Evolutionary conservation across 2,888 invertebrate genomes (phyloP).

Genomic region (Malthinus flaveolus): DNA sequence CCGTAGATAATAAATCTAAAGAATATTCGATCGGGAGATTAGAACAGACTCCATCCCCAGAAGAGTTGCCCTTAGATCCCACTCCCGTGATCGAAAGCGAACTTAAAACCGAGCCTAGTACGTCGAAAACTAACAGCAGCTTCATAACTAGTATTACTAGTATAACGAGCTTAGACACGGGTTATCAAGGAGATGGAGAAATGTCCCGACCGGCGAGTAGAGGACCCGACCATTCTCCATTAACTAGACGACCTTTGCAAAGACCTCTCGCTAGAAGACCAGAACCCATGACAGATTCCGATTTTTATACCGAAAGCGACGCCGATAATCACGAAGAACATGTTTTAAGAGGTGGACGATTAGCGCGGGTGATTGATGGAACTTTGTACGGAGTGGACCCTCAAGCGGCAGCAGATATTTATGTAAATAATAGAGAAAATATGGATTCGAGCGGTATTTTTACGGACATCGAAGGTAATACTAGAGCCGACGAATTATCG

Average conservation of each 20-base stretch:
- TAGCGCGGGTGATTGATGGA: slow-evolving; percentile 86
- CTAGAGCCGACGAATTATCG: slow-evolving; percentile 52
- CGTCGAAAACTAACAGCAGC: slow-evolving; percentile 71
- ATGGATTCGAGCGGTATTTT: slow-evolving; percentile 92
- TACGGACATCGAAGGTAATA: slow-evolving; percentile 82
- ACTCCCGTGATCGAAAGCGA: slow-evolving; percentile 65
- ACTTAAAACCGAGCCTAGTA: slow-evolving; percentile 43
- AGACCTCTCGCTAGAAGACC: slow-evolving; percentile 66
- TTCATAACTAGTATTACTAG: slow-evolving; percentile 89
- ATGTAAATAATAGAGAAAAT: slow-evolving; percentile 65
- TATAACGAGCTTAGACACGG: slow-evolving; percentile 89
- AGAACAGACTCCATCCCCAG: slow-evolving; percentile 83
- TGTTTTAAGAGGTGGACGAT: slow-evolving; percentile 69
- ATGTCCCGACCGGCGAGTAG: slow-evolving; percentile 86
- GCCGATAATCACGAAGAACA: slow-evolving; percentile 82
- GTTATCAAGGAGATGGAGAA: slow-evolving; percentile 91
- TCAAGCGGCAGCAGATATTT: slow-evolving; percentile 57
- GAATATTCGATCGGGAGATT: slow-evolving; percentile 57
- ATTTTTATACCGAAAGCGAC: slow-evolving; percentile 89
- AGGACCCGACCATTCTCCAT: slow-evolving; percentile 74
- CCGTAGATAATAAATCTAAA: slow-evolving; percentile 50
- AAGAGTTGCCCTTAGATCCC: slow-evolving; percentile 81
- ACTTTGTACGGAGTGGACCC: slow-evolving; percentile 78
- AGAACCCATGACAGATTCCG: slow-evolving; percentile 89
- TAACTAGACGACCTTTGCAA: slow-evolving; percentile 56